Evolutionary conservation across 1,140 invertebrate genomes (phyloP), one percentile per base, ranked within the genome.

Genomic region (Pteromalus puparum): DNA sequence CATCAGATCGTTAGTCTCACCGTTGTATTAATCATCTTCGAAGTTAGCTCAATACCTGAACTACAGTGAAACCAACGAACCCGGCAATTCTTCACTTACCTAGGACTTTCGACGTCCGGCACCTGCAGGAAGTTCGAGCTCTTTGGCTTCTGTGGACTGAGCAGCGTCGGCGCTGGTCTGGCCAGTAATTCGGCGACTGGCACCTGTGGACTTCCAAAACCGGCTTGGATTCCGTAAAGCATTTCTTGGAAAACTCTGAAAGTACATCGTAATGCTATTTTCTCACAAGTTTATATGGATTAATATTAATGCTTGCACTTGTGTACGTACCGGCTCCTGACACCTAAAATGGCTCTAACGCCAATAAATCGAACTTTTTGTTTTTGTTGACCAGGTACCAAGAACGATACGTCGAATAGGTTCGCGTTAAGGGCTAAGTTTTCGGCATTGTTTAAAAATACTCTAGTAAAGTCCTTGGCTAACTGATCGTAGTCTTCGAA

Each of bases 401-500:
- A 92, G 91, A 99, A 99, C 7, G 97, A 95, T 0, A 99, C 97
- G 90, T 99, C 98, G 91, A 98, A 99, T 2, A 98, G 94, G 91
- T 96, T 96, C 26, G 96, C 95, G 88, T 97, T 97, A 85, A 95
- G 91, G 65, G 95, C 93, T 76, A 94, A 92, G 87, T 96, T 97
- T 79, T 95, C 94, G 88, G 97, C 95, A 87, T 94, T 95, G 90
- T 97, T 97, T n/a, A 97, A 94, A 92, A 98, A 98, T 85, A 97
- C 97, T 90, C 95, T 94, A 0, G 97, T 97, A 90, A 99, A 99
- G 92, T 99, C 98, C 93, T 98, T 98, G 1, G 97, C 97, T 75
- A 98, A 92, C 91, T 98, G 97, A 91, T 99, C 98, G 91, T 98
- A 98, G 90, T 98, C 97, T 93, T 98, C 98, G 90, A 98, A 98